These are phyloP conservation scores for Trachemys scripta DNA, from an alignment of 2,113 vertebrate species.

Conservation along the genomic window DNA sequence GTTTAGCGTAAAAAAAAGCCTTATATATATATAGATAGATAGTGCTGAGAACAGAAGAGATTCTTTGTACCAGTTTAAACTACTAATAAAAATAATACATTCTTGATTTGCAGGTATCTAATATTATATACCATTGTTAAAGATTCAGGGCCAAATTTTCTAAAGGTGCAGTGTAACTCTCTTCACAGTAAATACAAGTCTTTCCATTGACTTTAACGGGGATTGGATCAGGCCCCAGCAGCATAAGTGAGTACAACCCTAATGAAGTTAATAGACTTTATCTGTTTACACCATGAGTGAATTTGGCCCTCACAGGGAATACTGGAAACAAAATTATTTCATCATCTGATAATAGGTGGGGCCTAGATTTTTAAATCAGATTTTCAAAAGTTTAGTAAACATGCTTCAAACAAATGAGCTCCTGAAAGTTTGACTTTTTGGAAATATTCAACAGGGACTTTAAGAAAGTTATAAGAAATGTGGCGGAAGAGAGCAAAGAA, in stretches of 20 bases:
- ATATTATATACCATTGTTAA: constrained; percentile 12
- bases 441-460: not conserved
- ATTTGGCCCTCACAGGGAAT: constrained; percentile 8
- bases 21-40: not conserved
- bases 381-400: not conserved
- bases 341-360: constrained; percentile 6
- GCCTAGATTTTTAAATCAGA: not conserved
- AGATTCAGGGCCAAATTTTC: constrained; percentile 7
- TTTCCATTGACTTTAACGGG: constrained; percentile 22
- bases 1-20: not conserved
- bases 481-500: not conserved
- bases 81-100: not conserved
- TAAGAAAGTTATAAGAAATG: not conserved
- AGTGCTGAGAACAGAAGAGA: not conserved
- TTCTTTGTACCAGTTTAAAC: constrained; percentile 1
- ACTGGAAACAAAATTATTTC: not conserved
- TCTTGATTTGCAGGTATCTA: not conserved
- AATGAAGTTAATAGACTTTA: constrained; percentile 37
- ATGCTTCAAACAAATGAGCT: not conserved
- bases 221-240: not conserved
- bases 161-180: not conserved
- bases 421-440: not conserved
- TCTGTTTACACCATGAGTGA: not conserved
- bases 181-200: not conserved
- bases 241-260: not conserved